Percentiles rank a stretch among this genome's conserved stretches.
Conservation (phyloP, 1,140 invertebrate genomes). For the Aricia agestis region DNA sequence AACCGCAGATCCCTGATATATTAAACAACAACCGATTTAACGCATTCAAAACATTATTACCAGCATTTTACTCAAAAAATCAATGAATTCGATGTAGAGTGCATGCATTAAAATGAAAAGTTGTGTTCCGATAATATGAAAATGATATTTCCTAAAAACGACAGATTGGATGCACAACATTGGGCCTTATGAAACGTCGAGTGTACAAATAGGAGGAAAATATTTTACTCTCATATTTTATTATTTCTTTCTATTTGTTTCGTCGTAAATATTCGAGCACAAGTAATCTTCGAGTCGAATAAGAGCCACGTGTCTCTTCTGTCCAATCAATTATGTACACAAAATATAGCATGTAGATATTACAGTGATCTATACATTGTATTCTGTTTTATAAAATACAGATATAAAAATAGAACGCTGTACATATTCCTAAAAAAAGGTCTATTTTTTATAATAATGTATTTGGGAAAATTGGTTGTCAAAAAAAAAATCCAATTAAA, state of each 20-base stretch:
- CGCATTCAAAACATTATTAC: background rate
- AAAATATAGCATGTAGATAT: background rate
- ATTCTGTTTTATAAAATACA: too few relatives aligned
- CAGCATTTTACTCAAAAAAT: background rate
- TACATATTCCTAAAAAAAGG: too few relatives aligned
- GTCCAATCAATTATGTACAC: background rate
- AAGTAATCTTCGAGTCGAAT: background rate
- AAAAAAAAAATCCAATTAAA: background rate
- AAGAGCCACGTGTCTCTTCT: background rate
- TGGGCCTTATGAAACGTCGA: background rate
- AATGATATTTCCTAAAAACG: constrained; percentile 10
- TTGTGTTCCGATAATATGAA: background rate
- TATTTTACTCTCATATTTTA: background rate
- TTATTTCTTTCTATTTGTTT: constrained; percentile 1
- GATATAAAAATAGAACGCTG: too few relatives aligned
- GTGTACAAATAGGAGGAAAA: constrained; percentile 6
- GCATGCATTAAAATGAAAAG: background rate
- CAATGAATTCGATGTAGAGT: background rate
- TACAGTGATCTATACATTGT: too few relatives aligned
- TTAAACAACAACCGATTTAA: background rate
- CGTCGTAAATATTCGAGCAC: background rate
- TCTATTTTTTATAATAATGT: too few relatives aligned
- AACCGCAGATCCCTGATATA: background rate
- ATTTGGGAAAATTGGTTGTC: background rate
- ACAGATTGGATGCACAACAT: constrained; percentile 3